Evolutionary conservation across 2,797 vertebrate genomes (phyloP).

Genomic region (Diplodus puntazzo): DNA sequence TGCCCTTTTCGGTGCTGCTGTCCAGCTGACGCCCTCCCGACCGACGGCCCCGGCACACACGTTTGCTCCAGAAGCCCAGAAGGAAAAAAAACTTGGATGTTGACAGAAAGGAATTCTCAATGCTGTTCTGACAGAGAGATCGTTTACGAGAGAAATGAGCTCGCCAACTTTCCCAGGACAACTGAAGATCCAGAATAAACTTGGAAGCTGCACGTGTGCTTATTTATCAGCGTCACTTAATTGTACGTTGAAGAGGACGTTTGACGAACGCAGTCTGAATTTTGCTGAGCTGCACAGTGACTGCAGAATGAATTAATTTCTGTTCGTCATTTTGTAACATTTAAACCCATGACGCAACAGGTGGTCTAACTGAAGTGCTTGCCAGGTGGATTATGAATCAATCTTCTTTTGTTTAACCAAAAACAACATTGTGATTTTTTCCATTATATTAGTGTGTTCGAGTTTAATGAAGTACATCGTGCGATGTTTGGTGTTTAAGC

Average conservation of each 20-base stretch:
- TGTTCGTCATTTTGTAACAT: not conserved
- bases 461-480: not conserved
- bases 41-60: not conserved
- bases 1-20: constrained; percentile 1
- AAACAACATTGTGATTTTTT: not conserved
- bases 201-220: not conserved
- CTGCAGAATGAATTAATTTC: not conserved
- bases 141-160: not conserved
- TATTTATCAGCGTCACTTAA: not conserved
- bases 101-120: constrained; percentile 3
- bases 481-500: constrained; percentile 24
- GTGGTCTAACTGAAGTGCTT: not conserved
- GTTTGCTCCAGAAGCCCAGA: not conserved
- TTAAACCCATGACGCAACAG: constrained; percentile 3
- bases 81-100: constrained; percentile 10
- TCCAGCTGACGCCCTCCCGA: not conserved
- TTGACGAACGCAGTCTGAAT: not conserved
- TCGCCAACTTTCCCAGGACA: not conserved
- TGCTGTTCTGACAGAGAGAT: not conserved
- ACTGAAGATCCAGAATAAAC: not conserved
- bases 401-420: not conserved
- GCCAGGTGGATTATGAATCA: not conserved
- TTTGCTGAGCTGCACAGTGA: not conserved
- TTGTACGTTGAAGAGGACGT: not conserved
- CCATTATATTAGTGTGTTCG: not conserved